phyloP scores from a whole-genome alignment of 2,888 invertebrate genomes.

The Drosophila austrosaltans region DNA sequence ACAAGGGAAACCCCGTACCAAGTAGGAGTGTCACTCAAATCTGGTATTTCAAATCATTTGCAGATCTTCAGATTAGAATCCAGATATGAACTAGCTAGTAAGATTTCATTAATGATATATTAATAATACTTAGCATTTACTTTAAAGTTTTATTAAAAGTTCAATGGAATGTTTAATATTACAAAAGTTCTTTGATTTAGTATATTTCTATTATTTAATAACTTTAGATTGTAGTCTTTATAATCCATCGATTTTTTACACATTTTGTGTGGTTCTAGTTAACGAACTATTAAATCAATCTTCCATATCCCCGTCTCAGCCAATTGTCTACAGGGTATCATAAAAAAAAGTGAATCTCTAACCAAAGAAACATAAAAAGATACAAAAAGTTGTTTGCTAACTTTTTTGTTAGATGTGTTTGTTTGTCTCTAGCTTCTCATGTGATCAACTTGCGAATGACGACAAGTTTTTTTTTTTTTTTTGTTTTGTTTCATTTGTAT shows the following conservation, averaged over 20 bases:
- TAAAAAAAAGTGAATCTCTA: slow-evolving; percentile 22
- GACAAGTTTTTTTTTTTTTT: slow-evolving; percentile 37
- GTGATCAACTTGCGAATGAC: slow-evolving; percentile 55
- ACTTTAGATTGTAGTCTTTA: too few species aligned
- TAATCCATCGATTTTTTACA: too few species aligned
- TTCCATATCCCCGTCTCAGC: not conserved
- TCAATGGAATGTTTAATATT: too few species aligned
- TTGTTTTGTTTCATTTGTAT: slow-evolving; percentile 32
- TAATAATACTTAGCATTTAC: too few species aligned
- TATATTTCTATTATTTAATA: too few species aligned
- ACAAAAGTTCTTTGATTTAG: too few species aligned
- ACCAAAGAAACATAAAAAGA: slow-evolving; percentile 25
- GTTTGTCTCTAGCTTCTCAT: slow-evolving; percentile 49
- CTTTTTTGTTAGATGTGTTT: slow-evolving; percentile 41
- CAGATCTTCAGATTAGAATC: not conserved
- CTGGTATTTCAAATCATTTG: not conserved
- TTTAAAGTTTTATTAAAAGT: too few species aligned
- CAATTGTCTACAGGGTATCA: not conserved
- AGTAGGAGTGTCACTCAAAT: not conserved
- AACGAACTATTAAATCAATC: too few species aligned
- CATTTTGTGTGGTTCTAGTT: too few species aligned
- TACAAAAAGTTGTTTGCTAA: slow-evolving; percentile 63
- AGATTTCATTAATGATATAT: too few species aligned
- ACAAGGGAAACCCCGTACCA: not conserved
- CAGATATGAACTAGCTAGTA: too few species aligned